Evolutionary conservation across 1,140 invertebrate genomes (phyloP), one percentile per base, ranked within the genome.

Genomic region (Sarcophaga peregrina): DNA sequence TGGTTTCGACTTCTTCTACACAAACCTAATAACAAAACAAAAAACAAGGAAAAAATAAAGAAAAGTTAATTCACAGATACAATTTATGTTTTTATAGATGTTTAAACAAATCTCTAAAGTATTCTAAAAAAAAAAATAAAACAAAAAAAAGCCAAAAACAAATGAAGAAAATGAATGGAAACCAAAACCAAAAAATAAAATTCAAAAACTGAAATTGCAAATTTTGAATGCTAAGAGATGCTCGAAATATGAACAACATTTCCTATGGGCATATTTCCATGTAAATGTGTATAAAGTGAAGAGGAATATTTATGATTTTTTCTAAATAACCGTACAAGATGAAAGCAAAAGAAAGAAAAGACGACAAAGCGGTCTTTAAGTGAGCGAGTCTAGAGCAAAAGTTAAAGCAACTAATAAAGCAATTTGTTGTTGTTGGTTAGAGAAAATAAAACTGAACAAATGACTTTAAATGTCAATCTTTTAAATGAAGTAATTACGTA

Each of bases 371-470:
- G 48, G 58, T 62, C 62, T 20, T 17, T 17, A 48, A 20, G 75
- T 17, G 10, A 47, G 15, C 46, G n/a, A 58, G n/a, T 58, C 45
- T 50, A 47, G 20, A 78, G 75, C 17, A 20, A 52, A 25, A 74
- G 73, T 46, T 11, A 9, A 17, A 78, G 9, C 47, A 25, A 76
- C 74, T 76, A 76, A 76, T 76, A 76, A 76, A 76, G 74, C 74
- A 78, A 78, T 78, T 78, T 78, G 75, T 78, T 78, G 47, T 37
- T 37, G 75, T 78, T 78, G 47, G n/a, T 78, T 78, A n/a, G n/a
- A n/a, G n/a, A n/a, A n/a, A n/a, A n/a, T n/a, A n/a, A n/a, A n/a
- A 2, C 54, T 20, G 50, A 52, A 78, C 48, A 78, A 78, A 78
- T 78, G 75, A 52, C n/a, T 25, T 78, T 78, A 20, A 50, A 78